Evolutionary conservation across 1,140 invertebrate genomes (phyloP).

Genomic region (Araneus ventricosus): DNA sequence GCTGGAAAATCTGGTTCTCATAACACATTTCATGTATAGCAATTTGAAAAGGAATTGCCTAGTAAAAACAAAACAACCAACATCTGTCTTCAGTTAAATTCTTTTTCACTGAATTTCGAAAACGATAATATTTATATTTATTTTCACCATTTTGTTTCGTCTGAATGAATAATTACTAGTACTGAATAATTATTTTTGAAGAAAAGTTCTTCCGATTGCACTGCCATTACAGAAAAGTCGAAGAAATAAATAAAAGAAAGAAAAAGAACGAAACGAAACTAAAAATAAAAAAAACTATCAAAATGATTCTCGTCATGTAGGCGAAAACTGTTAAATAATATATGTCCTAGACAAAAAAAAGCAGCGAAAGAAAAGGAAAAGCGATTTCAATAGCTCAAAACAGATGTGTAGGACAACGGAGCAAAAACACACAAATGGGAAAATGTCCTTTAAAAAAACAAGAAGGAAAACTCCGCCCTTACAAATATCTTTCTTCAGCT

Average conservation of each 20-base stretch:
- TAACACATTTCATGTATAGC: too few relatives aligned
- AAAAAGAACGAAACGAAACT: not conserved
- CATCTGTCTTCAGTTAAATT: too few relatives aligned
- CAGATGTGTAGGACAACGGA: constrained; percentile 36
- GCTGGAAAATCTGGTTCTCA: too few relatives aligned
- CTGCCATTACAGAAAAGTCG: not conserved
- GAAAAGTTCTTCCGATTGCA: not conserved
- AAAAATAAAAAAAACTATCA: not conserved
- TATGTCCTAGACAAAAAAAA: constrained; percentile 26
- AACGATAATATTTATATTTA: not conserved
- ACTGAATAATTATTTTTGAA: not conserved
- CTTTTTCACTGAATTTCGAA: not conserved
- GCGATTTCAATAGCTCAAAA: constrained; percentile 38
- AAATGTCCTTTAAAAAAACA: constrained; percentile 9
- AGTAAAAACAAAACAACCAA: too few relatives aligned
- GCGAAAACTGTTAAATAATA: constrained; percentile 44
- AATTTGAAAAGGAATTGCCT: too few relatives aligned
- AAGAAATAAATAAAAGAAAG: not conserved
- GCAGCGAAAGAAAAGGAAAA: not conserved
- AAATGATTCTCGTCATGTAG: constrained; percentile 27
- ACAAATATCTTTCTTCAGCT: constrained; percentile 34
- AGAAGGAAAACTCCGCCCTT: constrained; percentile 31
- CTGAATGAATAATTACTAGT: not conserved
- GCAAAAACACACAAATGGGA: constrained; percentile 47
- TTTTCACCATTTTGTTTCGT: not conserved